Conservation (phyloP, 2,888 invertebrate genomes). For the Leucophenga maculata region DNA sequence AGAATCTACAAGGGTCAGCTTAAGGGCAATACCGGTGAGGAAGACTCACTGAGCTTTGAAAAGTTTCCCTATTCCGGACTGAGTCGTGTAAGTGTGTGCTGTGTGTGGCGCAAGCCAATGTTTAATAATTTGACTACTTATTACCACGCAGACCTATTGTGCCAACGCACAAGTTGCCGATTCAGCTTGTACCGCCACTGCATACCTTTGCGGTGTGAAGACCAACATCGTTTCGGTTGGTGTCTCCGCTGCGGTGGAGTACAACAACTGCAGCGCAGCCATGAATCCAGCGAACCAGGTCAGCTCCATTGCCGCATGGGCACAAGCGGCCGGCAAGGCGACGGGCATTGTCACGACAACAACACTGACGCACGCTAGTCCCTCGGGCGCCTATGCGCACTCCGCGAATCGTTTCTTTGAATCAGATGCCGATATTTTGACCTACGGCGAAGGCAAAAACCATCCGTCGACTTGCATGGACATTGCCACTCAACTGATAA, state of each 20-base stretch:
- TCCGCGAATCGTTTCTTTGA: conserved; percentile 82
- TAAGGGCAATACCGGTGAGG: neutral
- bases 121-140: neutral
- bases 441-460: conserved; percentile 32
- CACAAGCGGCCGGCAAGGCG: conserved; percentile 76
- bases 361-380: conserved; percentile 84
- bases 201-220: conserved; percentile 77
- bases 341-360: conserved; percentile 83
- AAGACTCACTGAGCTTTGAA: neutral
- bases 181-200: conserved; percentile 77
- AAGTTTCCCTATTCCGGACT: neutral
- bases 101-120: too few relatives aligned
- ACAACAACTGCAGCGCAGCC: conserved; percentile 77
- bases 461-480: conserved; percentile 75
- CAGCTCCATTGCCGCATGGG: conserved; percentile 79
- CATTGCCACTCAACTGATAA: conserved; percentile 82
- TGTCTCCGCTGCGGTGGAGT: conserved; percentile 78
- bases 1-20: neutral
- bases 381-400: conserved; percentile 78
- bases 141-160: conserved; percentile 77
- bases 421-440: conserved; percentile 75
- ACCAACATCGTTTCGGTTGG: conserved; percentile 80
- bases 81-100: neutral
- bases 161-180: conserved; percentile 81
- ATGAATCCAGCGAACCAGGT: conserved; percentile 77